Percentiles rank a stretch among this genome's conserved stretches.
These are phyloP conservation scores for Drosophila mulleri DNA, from an alignment of 2,888 invertebrate genomes.

Conservation along the genomic window DNA sequence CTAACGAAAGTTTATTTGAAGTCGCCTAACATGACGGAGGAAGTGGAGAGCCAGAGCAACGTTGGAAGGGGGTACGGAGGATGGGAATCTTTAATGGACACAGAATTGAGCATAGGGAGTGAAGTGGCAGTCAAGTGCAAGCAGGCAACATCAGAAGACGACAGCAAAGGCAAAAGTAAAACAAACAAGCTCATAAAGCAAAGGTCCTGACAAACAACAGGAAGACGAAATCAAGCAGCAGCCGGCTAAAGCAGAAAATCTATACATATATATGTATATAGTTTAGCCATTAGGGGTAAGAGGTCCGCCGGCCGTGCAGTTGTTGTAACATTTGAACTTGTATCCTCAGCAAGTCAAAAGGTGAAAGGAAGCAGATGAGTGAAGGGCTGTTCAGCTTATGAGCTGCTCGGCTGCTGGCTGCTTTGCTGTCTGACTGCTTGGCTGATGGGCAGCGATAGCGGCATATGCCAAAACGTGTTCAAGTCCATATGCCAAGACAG, in stretches of 20 bases:
- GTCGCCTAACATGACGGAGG: slow-evolving; percentile 25
- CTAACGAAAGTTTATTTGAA: slow-evolving; percentile 72
- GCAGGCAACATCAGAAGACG: slow-evolving; percentile 31
- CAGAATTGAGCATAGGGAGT: slow-evolving; percentile 33
- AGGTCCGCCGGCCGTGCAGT: slow-evolving; percentile 7
- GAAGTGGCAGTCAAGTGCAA: slow-evolving; percentile 66
- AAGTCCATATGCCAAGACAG: slow-evolving; percentile 49
- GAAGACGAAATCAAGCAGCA: slow-evolving; percentile 61
- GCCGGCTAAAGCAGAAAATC: slow-evolving; percentile 4
- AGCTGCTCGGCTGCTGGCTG: neutral
- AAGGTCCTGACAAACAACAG: slow-evolving; percentile 61
- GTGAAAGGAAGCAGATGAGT: slow-evolving; percentile 55
- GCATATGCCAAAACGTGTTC: slow-evolving; percentile 58
- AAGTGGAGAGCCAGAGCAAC: neutral
- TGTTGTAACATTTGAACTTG: slow-evolving; percentile 54
- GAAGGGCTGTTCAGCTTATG: neutral
- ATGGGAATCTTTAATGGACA: neutral
- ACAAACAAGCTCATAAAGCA: slow-evolving; percentile 60
- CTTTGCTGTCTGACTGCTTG: neutral
- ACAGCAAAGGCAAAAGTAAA: slow-evolving; percentile 47
- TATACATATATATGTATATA: neutral
- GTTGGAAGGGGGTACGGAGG: neutral
- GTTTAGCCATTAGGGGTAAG: slow-evolving; percentile 13
- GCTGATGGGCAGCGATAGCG: slow-evolving; percentile 14
- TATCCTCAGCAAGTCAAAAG: slow-evolving; percentile 55